phyloP scores from a whole-genome alignment of 1,140 invertebrate genomes.

The Whitmania pigra region DNA sequence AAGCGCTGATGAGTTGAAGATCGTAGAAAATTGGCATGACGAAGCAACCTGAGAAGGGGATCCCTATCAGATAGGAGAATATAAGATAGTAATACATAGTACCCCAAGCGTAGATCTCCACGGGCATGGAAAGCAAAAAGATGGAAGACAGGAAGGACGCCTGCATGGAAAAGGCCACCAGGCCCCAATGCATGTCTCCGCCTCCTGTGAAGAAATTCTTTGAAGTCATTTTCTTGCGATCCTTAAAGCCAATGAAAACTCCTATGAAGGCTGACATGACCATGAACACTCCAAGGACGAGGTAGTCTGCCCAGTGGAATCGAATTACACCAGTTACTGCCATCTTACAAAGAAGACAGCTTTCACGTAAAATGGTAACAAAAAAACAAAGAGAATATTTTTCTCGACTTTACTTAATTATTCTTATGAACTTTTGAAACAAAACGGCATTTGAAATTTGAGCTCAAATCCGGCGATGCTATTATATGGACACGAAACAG shows the following conservation, averaged over 20 bases:
- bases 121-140: constrained; percentile 70
- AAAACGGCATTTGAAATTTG: too few species aligned
- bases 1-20: constrained; percentile 35
- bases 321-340: too few species aligned
- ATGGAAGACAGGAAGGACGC: constrained; percentile 73
- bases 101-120: constrained; percentile 58
- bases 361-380: too few species aligned
- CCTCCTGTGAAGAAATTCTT: constrained; percentile 21
- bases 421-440: too few species aligned
- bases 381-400: too few species aligned
- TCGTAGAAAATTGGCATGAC: constrained; percentile 39
- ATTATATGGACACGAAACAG: too few species aligned
- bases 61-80: constrained; percentile 30
- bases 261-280: constrained; percentile 13
- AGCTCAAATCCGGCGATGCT: too few species aligned
- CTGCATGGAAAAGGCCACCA: constrained; percentile 35
- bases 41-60: constrained; percentile 28
- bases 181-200: constrained; percentile 25
- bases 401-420: too few species aligned
- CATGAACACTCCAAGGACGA: constrained; percentile 4
- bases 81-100: constrained; percentile 32
- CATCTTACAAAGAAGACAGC: too few species aligned
- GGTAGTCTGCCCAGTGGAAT: constrained; percentile 20
- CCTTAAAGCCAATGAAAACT: constrained; percentile 7
- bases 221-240: constrained; percentile 16